phyloP scores from a whole-genome alignment of 2,888 invertebrate genomes.

The Agrotis clavis region DNA sequence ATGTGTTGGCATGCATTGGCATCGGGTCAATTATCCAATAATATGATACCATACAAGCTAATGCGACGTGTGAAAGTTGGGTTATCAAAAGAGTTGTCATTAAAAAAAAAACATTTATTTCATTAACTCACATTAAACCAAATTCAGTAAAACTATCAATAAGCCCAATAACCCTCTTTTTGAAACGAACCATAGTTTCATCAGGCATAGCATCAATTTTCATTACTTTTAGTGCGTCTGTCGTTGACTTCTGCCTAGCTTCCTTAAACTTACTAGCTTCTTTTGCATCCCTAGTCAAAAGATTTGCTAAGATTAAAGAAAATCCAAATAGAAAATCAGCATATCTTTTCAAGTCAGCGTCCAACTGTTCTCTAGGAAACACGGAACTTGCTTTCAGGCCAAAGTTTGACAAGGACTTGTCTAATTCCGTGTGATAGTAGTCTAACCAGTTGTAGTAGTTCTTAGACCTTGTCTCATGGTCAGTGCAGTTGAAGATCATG shows the following conservation, averaged over 20 bases:
- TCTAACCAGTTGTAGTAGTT: conserved; percentile 71
- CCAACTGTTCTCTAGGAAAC: conserved; percentile 65
- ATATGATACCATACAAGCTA: too few species aligned
- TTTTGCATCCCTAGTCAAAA: conserved; percentile 20
- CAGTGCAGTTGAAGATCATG: conserved; percentile 69
- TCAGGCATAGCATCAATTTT: conserved; percentile 1
- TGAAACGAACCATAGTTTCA: conserved; percentile 12
- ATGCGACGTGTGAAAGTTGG: too few species aligned
- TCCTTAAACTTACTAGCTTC: conserved; percentile 22
- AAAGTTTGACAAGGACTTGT: conserved; percentile 59
- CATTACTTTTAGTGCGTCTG: background rate
- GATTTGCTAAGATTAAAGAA: conserved; percentile 9
- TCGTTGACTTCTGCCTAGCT: background rate
- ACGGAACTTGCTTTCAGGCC: conserved; percentile 59
- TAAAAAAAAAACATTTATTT: background rate
- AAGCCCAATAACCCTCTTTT: conserved; percentile 26
- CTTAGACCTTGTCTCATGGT: conserved; percentile 65
- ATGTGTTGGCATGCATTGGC: too few species aligned
- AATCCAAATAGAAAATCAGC: conserved; percentile 3
- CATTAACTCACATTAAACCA: conserved; percentile 2
- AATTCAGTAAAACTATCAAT: conserved; percentile 38
- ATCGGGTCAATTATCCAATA: too few species aligned
- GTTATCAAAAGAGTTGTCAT: too few species aligned
- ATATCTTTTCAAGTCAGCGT: conserved; percentile 61
- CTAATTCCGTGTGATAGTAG: conserved; percentile 66